phyloP scores from a whole-genome alignment of 2,797 vertebrate species.

The Malacoctenus gilli region DNA sequence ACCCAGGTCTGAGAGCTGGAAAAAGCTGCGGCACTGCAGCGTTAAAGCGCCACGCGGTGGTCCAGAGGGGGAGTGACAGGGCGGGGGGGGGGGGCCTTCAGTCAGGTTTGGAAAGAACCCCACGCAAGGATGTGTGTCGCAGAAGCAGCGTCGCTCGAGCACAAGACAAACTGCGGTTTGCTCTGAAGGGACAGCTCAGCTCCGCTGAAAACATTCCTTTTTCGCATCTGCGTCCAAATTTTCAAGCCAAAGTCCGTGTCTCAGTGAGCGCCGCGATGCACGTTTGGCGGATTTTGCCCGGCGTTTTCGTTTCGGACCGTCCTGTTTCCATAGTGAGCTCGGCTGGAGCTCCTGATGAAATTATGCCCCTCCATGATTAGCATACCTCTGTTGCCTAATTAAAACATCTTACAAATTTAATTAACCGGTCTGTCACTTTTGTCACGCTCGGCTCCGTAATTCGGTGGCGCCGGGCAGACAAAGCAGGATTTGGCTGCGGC shows the following conservation, averaged over 20 bases:
- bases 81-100: no score
- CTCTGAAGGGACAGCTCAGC: no score
- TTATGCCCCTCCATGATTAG: slow-evolving; percentile 54
- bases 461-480: slow-evolving; percentile 51
- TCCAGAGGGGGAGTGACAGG: slow-evolving; percentile 31
- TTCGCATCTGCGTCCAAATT: no score
- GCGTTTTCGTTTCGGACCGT: background rate
- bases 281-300: background rate
- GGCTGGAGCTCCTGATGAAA: slow-evolving; percentile 14
- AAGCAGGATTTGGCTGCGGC: slow-evolving; percentile 60
- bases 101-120: no score
- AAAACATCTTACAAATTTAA: slow-evolving; percentile 56
- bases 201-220: no score
- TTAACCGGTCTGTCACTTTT: slow-evolving; percentile 65
- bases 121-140: no score
- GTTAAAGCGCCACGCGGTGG: slow-evolving; percentile 68
- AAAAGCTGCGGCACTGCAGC: slow-evolving; percentile 52
- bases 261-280: background rate
- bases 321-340: slow-evolving; percentile 13
- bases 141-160: no score
- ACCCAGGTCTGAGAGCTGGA: slow-evolving; percentile 12
- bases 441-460: slow-evolving; percentile 45
- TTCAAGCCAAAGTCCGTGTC: no score
- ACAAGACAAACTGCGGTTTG: no score
- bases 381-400: slow-evolving; percentile 54